These are phyloP conservation scores for Periophthalmus modestus DNA, from an alignment of 2,113 vertebrate genomes.

Conservation along the genomic window DNA sequence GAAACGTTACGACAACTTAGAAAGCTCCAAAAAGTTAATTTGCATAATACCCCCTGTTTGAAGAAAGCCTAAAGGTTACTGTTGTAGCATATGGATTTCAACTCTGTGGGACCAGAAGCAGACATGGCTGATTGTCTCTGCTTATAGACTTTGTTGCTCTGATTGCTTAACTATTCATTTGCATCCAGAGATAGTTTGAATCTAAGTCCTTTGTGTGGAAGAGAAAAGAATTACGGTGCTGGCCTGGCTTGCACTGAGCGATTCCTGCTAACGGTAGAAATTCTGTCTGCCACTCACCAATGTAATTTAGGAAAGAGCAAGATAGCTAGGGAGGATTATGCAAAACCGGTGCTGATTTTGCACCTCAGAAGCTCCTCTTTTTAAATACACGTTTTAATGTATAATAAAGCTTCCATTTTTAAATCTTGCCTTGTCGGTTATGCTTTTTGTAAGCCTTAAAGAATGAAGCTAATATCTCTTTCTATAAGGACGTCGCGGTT, in stretches of 20 bases:
- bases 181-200: conserved; percentile 1
- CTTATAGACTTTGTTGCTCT: not conserved
- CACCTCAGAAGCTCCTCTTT: conserved; percentile 2
- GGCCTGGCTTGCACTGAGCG: conserved; percentile 2
- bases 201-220: not conserved
- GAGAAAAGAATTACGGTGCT: not conserved
- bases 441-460: conserved; percentile 2
- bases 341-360: conserved; percentile 5
- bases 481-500: not conserved
- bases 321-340: conserved; percentile 7
- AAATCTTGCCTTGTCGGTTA: not conserved
- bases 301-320: conserved; percentile 8
- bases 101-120: not conserved
- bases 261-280: conserved; percentile 7
- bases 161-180: not conserved
- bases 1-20: too few relatives aligned
- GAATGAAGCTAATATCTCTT: not conserved
- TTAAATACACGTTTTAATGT: conserved; percentile 5
- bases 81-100: not conserved
- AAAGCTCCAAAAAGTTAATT: too few relatives aligned
- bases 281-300: conserved; percentile 7
- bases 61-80: not conserved
- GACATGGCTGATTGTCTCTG: not conserved
- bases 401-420: conserved; percentile 9
- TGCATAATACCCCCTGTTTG: too few relatives aligned